Conservation (phyloP, 2,113 vertebrate genomes). For the Anser cygnoides region DNA sequence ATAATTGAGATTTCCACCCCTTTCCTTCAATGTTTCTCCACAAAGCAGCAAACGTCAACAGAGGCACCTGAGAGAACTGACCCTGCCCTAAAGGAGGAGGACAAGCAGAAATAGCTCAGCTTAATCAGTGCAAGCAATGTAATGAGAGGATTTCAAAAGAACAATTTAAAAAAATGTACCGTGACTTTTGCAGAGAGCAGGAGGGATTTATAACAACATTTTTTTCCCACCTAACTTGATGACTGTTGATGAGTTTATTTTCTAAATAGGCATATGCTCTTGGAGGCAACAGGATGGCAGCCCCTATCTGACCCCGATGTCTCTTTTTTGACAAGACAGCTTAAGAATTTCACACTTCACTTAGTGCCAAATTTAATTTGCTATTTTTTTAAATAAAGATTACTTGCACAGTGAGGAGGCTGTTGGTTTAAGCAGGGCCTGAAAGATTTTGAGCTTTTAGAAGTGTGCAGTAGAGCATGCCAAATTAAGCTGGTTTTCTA, state of each 20-base stretch:
- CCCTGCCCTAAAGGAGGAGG: not conserved
- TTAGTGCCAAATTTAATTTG: conserved; percentile 42
- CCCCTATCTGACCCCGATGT: not conserved
- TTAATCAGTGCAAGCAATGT: not conserved
- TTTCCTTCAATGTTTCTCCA: not conserved
- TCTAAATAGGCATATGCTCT: not conserved
- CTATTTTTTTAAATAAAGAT: conserved; percentile 27
- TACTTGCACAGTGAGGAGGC: conserved; percentile 47
- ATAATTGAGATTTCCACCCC: not conserved
- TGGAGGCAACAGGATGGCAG: not conserved
- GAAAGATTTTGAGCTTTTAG: conserved; percentile 37
- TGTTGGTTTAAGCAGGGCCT: conserved; percentile 32
- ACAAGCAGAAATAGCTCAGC: not conserved
- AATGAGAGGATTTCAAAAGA: not conserved
- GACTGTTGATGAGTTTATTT: not conserved
- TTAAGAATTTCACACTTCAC: conserved; percentile 59
- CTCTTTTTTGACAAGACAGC: not conserved
- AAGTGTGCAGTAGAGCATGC: conserved; percentile 46
- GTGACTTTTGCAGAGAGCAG: not conserved
- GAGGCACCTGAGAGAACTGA: not conserved
- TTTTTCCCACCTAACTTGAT: not conserved
- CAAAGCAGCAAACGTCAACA: not conserved
- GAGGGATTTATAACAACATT: not conserved
- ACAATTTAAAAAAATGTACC: not conserved
- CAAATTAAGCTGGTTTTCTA: conserved; percentile 63